Percentiles rank a stretch among this genome's conserved stretches.
These are phyloP conservation scores for Ferdinandea cuprea DNA, from an alignment of 2,888 invertebrate genomes.

Conservation along the genomic window DNA sequence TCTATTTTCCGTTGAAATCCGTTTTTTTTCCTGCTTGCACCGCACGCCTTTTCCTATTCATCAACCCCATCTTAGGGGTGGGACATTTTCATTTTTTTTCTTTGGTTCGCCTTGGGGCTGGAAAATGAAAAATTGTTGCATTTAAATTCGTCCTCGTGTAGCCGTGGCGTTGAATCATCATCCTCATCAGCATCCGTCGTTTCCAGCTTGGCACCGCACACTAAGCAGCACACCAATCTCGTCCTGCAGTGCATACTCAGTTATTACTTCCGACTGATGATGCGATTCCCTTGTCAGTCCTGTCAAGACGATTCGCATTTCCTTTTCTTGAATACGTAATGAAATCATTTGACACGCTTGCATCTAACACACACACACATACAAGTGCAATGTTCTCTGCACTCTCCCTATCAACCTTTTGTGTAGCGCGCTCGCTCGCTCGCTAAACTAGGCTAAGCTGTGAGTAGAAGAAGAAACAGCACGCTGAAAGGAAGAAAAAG, in stretches of 20 bases:
- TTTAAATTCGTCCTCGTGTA: slow-evolving; percentile 26
- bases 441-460: slow-evolving; percentile 44
- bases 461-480: slow-evolving; percentile 4
- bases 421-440: no score
- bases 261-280: slow-evolving; percentile 47
- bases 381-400: slow-evolving; percentile 46
- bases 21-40: slow-evolving; percentile 34
- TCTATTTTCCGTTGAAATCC: slow-evolving; percentile 59
- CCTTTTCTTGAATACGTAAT: slow-evolving; percentile 64
- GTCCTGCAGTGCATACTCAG: slow-evolving; percentile 1
- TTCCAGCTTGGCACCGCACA: slow-evolving; percentile 2
- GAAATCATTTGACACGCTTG: slow-evolving; percentile 62
- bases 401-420: slow-evolving; percentile 4
- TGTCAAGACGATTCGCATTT: slow-evolving; percentile 52
- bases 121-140: slow-evolving; percentile 70
- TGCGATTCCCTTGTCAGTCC: slow-evolving; percentile 16
- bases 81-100: slow-evolving; percentile 38
- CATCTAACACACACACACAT: no score
- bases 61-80: slow-evolving; percentile 52
- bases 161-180: slow-evolving; percentile 63
- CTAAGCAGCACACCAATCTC: background rate
- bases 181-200: slow-evolving; percentile 62
- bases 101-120: slow-evolving; percentile 27
- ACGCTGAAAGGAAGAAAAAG: slow-evolving; percentile 15
- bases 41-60: slow-evolving; percentile 19